phyloP scores from a whole-genome alignment of 1,140 invertebrate genomes.

The Atta cephalotes region DNA sequence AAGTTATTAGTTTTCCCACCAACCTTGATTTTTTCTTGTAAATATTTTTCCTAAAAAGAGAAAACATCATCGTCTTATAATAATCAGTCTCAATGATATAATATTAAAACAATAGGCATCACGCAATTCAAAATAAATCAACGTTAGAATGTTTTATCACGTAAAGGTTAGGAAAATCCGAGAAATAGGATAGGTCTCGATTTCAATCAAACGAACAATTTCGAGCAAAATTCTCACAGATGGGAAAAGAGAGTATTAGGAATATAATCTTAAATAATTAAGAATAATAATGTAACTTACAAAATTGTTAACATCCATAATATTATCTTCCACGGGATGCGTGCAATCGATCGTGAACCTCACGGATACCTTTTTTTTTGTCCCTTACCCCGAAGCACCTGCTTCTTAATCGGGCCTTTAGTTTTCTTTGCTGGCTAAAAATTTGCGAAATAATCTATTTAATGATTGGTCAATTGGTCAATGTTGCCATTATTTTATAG shows the following conservation, averaged over 20 bases:
- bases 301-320: conserved; percentile 98
- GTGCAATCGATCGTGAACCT: conserved; percentile 99
- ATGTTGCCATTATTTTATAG: background rate
- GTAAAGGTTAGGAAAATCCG: background rate
- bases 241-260: background rate
- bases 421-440: conserved; percentile 76
- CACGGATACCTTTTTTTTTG: conserved; percentile 97
- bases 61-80: background rate
- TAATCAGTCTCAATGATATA: background rate
- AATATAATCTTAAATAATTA: background rate
- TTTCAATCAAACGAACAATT: background rate
- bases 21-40: conserved; percentile 98
- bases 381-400: conserved; percentile 92
- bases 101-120: background rate
- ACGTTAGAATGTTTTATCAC: background rate
- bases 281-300: conserved; percentile 89
- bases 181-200: background rate
- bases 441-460: conserved; percentile 37
- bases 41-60: conserved; percentile 95
- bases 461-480: background rate
- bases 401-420: conserved; percentile 89
- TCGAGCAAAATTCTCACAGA: background rate
- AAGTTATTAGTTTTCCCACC: conserved; percentile 98
- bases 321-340: conserved; percentile 99
- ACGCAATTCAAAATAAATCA: background rate